Conservation (phyloP, 2,888 invertebrate genomes). For the Homarus gammarus region DNA sequence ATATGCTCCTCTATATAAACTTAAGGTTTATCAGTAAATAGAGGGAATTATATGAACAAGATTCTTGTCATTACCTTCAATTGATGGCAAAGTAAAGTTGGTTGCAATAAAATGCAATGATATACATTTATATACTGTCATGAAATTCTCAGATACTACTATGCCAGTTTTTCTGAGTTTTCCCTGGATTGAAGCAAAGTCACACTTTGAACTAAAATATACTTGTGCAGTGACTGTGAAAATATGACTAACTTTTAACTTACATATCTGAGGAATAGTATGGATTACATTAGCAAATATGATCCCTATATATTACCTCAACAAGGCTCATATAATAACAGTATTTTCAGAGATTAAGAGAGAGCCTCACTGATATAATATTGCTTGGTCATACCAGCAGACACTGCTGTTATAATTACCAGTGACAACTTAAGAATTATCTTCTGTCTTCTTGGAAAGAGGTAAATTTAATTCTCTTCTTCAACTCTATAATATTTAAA, state of each 20-base stretch:
- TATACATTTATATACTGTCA: slow-evolving; percentile 6
- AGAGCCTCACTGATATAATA: slow-evolving; percentile 23
- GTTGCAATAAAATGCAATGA: slow-evolving; percentile 22
- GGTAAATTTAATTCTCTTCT: not conserved
- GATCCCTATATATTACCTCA: slow-evolving; percentile 21
- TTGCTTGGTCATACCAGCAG: slow-evolving; percentile 21
- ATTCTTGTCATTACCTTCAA: slow-evolving; percentile 48
- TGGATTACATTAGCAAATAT: slow-evolving; percentile 9
- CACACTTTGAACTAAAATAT: slow-evolving; percentile 52
- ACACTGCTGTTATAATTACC: not conserved
- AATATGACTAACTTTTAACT: slow-evolving; percentile 34
- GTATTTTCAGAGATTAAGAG: slow-evolving; percentile 14
- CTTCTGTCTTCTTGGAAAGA: not conserved
- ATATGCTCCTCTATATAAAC: slow-evolving; percentile 66
- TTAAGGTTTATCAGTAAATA: slow-evolving; percentile 48
- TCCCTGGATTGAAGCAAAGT: slow-evolving; percentile 51
- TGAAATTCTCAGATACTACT: slow-evolving; percentile 4
- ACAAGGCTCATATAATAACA: slow-evolving; percentile 13
- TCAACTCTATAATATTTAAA: not conserved
- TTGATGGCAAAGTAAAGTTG: slow-evolving; percentile 37
- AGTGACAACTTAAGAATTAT: slow-evolving; percentile 2
- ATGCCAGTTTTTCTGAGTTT: slow-evolving; percentile 35
- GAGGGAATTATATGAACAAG: slow-evolving; percentile 43
- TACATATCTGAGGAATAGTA: slow-evolving; percentile 23
- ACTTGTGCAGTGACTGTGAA: slow-evolving; percentile 63